Conservation (phyloP, 2,113 vertebrate genomes). For the Proteles cristata region DNA sequence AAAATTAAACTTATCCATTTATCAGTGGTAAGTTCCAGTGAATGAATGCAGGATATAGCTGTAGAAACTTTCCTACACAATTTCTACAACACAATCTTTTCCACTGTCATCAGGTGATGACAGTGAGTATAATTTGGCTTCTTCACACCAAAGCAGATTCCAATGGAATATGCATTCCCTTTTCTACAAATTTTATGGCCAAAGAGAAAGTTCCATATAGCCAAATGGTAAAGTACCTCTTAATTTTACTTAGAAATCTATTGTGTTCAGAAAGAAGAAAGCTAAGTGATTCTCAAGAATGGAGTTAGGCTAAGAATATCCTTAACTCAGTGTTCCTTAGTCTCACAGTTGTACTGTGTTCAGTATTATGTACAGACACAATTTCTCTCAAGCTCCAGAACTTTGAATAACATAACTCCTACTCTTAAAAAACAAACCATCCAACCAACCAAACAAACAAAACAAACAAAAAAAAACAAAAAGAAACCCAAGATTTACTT, state of each 20-base stretch:
- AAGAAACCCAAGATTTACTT: constrained; percentile 47
- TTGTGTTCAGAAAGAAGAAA: constrained; percentile 83
- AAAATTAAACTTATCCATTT: constrained; percentile 88
- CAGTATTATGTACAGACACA: constrained; percentile 87
- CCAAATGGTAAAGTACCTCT: not conserved
- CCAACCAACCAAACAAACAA: not conserved
- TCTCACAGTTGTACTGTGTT: constrained; percentile 88
- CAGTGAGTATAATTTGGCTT: constrained; percentile 92
- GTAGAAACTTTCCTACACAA: not conserved
- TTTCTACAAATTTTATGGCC: not conserved
- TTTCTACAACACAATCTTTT: constrained; percentile 93
- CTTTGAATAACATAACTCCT: constrained; percentile 90
- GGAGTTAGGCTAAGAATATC: not conserved
- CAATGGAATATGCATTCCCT: not conserved
- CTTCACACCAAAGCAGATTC: constrained; percentile 91
- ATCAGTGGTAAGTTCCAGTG: not conserved
- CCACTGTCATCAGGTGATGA: constrained; percentile 94
- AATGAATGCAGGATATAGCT: not conserved
- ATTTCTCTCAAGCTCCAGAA: constrained; percentile 89
- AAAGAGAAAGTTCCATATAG: not conserved
- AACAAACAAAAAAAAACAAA: constrained; percentile 65
- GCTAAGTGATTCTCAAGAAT: not conserved
- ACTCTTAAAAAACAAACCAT: constrained; percentile 75
- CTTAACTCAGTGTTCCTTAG: constrained; percentile 91
- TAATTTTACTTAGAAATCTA: constrained; percentile 92